Percentiles rank a stretch among this genome's conserved stretches.
These are phyloP conservation scores for Poecilia latipinna DNA, from an alignment of 2,113 vertebrate species.

Conservation along the genomic window DNA sequence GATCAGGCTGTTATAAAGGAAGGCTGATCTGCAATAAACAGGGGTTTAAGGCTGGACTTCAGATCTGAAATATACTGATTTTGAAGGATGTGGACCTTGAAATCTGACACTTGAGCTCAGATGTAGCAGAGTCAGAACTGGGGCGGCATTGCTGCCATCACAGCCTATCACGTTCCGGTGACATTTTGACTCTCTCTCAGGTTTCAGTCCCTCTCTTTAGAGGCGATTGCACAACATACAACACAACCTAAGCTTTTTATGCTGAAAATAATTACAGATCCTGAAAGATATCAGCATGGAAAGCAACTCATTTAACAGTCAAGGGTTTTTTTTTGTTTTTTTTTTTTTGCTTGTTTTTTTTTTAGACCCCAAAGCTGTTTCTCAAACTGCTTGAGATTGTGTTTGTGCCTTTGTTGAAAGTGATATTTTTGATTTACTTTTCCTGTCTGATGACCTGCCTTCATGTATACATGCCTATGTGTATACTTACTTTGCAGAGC, in stretches of 20 bases:
- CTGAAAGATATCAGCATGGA: constrained; percentile 54
- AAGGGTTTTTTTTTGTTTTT: constrained; percentile 48
- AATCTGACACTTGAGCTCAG: constrained; percentile 45
- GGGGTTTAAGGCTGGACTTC: constrained; percentile 14
- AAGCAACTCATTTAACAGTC: constrained; percentile 54
- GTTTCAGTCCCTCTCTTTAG: constrained; percentile 55
- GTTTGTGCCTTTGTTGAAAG: constrained; percentile 33
- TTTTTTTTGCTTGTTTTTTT: no score
- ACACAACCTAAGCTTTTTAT: constrained; percentile 54
- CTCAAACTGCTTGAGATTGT: constrained; percentile 14
- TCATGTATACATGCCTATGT: constrained; percentile 4
- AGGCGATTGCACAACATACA: constrained; percentile 37
- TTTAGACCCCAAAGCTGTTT: constrained; percentile 47
- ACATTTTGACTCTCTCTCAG: constrained; percentile 38
- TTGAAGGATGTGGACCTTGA: constrained; percentile 28
- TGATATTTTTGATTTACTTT: constrained; percentile 2
- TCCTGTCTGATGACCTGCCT: constrained; percentile 1
- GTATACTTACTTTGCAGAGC: constrained; percentile 90
- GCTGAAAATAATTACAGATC: constrained; percentile 67
- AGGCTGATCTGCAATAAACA: constrained; percentile 27
- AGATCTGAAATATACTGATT: constrained; percentile 40
- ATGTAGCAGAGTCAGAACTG: constrained; percentile 44
- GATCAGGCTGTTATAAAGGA: constrained; percentile 41
- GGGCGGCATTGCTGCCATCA: constrained; percentile 63
- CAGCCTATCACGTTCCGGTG: constrained; percentile 34